Conservation (phyloP, 2,797 vertebrate genomes). For the Babyrousa celebensis region DNA sequence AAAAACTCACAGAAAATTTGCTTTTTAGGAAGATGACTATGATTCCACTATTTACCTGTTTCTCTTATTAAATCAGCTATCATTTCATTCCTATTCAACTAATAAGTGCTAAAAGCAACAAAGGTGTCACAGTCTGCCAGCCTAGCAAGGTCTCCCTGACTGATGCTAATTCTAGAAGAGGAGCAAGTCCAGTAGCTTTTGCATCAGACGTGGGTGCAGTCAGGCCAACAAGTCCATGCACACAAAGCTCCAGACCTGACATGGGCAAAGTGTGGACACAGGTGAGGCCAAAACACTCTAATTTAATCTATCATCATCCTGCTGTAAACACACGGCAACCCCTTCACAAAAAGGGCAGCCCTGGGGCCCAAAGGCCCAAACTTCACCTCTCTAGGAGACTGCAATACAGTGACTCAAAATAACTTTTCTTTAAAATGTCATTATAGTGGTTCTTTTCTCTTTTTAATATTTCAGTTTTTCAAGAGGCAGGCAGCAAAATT, state of each 20-base stretch:
- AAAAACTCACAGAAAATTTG: background rate
- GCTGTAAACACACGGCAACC: background rate
- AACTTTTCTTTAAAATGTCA: background rate
- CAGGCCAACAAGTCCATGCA: too few species aligned
- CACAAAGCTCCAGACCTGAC: background rate
- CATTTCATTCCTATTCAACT: background rate
- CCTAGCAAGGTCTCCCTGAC: background rate
- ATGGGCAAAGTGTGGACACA: background rate
- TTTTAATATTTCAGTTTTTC: background rate
- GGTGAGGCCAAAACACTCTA: background rate
- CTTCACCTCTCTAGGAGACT: background rate
- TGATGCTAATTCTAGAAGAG: background rate
- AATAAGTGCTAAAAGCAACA: background rate
- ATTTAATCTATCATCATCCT: background rate
- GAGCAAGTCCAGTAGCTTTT: background rate
- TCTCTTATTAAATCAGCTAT: background rate
- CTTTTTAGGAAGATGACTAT: background rate
- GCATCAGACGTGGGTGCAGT: background rate
- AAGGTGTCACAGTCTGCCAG: background rate
- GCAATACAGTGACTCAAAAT: background rate
- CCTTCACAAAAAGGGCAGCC: background rate
- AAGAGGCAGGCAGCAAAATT: background rate
- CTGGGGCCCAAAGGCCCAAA: background rate
- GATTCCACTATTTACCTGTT: background rate
- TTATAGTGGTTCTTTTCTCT: background rate